Conservation (phyloP, 2,797 vertebrate genomes). For the Tinamus major region DNA sequence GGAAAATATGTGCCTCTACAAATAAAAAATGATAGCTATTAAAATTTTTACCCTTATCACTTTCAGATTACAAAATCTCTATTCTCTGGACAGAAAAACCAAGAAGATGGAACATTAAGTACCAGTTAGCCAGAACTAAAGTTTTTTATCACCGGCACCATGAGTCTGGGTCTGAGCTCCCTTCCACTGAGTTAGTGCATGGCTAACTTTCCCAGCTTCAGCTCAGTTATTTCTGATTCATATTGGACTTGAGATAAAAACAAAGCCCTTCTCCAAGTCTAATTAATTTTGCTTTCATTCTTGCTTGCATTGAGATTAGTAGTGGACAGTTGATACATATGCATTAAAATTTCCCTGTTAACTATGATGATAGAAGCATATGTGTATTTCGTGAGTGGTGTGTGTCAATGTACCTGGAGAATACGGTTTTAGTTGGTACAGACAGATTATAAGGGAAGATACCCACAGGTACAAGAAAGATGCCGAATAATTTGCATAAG, state of each 20-base stretch:
- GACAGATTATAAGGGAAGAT: constrained; percentile 41
- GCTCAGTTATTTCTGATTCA: constrained; percentile 15
- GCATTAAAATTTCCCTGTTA: constrained; percentile 52
- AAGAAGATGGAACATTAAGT: background rate
- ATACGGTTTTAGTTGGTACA: constrained; percentile 16
- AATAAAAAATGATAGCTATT: background rate
- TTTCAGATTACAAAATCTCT: background rate
- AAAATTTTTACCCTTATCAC: background rate
- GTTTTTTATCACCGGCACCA: fast-evolving
- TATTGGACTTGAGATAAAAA: constrained; percentile 30
- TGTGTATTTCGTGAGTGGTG: constrained; percentile 25
- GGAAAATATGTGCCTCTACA: background rate
- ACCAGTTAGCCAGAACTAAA: background rate
- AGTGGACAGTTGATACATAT: constrained; percentile 36
- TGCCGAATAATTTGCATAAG: constrained; percentile 59
- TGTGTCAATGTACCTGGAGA: background rate
- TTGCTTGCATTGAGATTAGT: constrained; percentile 48
- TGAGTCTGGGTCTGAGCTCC: background rate
- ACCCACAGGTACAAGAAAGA: constrained; percentile 39
- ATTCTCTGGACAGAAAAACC: background rate
- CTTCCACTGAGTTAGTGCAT: background rate
- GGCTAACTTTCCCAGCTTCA: background rate
- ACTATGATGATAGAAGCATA: constrained; percentile 50
- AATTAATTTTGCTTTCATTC: constrained; percentile 63
- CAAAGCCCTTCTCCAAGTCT: constrained; percentile 20